Percentiles rank a stretch among this genome's conserved stretches.
Evolutionary conservation across 37 sponge, comb jelly and placozoan species (phyloP).

Genomic region (Bolinopsis microptera): DNA sequence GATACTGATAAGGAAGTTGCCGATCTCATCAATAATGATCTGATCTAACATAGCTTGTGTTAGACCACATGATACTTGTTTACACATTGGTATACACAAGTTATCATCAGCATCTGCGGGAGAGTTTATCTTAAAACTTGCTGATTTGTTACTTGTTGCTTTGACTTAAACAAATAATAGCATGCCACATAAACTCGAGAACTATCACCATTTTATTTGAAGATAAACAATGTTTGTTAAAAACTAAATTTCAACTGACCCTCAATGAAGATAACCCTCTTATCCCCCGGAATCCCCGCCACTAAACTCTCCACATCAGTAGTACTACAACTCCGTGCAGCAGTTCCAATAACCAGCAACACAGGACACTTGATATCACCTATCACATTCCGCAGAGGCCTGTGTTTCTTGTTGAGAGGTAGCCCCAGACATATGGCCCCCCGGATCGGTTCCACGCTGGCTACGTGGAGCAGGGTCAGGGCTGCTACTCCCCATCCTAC

Average conservation of each 20-base stretch:
- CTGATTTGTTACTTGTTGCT: neutral
- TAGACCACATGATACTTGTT: conserved; percentile 40
- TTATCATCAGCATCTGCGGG: conserved; percentile 51
- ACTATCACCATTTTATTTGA: conserved; percentile 35
- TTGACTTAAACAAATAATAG: neutral
- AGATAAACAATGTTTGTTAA: no score
- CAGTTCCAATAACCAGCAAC: conserved; percentile 39
- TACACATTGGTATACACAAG: conserved; percentile 61
- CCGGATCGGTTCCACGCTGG: conserved; percentile 9
- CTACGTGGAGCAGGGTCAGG: conserved; percentile 65
- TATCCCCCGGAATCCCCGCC: conserved; percentile 20
- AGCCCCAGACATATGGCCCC: conserved; percentile 57
- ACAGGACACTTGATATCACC: conserved; percentile 64
- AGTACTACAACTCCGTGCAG: neutral
- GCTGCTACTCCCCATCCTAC: conserved; percentile 41
- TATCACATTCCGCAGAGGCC: conserved; percentile 41
- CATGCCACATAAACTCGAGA: neutral
- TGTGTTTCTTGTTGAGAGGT: conserved; percentile 63
- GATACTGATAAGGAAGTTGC: conserved; percentile 55
- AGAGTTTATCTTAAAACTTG: neutral
- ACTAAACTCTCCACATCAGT: conserved; percentile 41
- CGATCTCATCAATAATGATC: conserved; percentile 52
- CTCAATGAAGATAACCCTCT: conserved; percentile 59
- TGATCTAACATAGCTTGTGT: conserved; percentile 55
- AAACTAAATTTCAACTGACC: no score